phyloP scores from a whole-genome alignment of 2,113 vertebrate species.

The Gyps fulvus region DNA sequence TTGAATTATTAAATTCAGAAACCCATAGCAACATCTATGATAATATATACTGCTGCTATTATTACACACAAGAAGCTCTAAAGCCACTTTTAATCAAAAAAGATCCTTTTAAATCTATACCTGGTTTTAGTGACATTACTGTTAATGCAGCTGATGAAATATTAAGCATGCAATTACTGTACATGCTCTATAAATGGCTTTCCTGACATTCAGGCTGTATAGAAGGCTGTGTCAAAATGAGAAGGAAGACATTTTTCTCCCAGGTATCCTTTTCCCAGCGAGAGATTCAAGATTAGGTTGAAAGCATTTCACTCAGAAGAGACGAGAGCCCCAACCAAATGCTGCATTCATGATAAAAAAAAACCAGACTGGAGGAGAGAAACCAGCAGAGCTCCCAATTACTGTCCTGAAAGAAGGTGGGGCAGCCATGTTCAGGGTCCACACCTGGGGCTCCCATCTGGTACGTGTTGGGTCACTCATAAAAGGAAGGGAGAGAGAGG shows the following conservation, averaged over 20 bases:
- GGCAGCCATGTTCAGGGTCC: not conserved
- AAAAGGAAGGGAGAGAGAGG: not conserved
- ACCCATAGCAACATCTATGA: not conserved
- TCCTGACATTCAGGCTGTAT: conserved; percentile 14
- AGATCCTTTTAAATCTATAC: conserved; percentile 50
- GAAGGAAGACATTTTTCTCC: conserved; percentile 10
- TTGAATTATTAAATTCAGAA: conserved; percentile 27
- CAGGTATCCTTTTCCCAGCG: not conserved
- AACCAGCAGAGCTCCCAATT: not conserved
- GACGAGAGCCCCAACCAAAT: not conserved
- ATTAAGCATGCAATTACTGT: conserved; percentile 60
- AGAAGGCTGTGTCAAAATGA: conserved; percentile 2
- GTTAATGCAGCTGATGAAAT: conserved; percentile 60
- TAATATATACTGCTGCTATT: not conserved
- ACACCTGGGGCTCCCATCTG: not conserved
- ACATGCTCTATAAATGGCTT: conserved; percentile 57
- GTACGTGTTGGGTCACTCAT: not conserved
- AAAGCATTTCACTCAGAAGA: conserved; percentile 4
- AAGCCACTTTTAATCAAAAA: conserved; percentile 57
- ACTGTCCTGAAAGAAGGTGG: not conserved
- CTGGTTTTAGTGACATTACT: conserved; percentile 34
- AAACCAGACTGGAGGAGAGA: not conserved
- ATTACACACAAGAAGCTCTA: conserved; percentile 25
- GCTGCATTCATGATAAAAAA: not conserved
- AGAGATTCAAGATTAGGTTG: not conserved